Percentiles rank a stretch among this genome's conserved stretches.
These are phyloP conservation scores for Odocoileus hemionus DNA, from an alignment of 2,113 vertebrate genomes.

Conservation along the genomic window DNA sequence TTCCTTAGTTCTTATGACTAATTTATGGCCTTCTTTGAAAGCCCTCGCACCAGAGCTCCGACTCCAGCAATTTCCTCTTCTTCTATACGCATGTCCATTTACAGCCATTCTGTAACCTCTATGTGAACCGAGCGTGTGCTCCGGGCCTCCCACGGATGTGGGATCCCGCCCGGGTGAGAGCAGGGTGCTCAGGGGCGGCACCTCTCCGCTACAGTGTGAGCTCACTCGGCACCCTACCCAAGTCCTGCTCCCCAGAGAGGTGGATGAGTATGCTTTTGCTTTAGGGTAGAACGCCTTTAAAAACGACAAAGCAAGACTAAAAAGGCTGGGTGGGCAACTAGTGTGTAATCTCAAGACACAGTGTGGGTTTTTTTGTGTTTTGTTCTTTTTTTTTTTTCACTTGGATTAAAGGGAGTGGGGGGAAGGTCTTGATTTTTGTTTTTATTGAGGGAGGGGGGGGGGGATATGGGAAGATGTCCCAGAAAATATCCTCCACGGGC, in stretches of 20 bases:
- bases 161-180: not conserved
- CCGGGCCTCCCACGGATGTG: not conserved
- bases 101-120: constrained; percentile 35
- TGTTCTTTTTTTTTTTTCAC: not conserved
- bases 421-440: not conserved
- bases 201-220: rapidly evolving
- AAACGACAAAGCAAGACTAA: not conserved
- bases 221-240: not conserved
- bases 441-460: not conserved
- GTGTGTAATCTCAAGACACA: not conserved
- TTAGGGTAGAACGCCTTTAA: not conserved
- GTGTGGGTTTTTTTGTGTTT: not conserved
- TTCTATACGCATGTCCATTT: not conserved
- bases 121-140: constrained; percentile 20
- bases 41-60: not conserved
- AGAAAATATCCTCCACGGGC: not conserved
- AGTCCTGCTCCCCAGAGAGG: not conserved
- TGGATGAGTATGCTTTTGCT: not conserved
- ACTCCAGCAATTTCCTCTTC: constrained; percentile 46
- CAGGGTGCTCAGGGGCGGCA: not conserved
- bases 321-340: not conserved
- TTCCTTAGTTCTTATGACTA: constrained; percentile 37
- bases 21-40: constrained; percentile 32
- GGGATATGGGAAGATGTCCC: not conserved
- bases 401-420: not conserved